phyloP scores from a whole-genome alignment of 2,797 vertebrate genomes.

The Microctenopoma stevenorrisi region DNA sequence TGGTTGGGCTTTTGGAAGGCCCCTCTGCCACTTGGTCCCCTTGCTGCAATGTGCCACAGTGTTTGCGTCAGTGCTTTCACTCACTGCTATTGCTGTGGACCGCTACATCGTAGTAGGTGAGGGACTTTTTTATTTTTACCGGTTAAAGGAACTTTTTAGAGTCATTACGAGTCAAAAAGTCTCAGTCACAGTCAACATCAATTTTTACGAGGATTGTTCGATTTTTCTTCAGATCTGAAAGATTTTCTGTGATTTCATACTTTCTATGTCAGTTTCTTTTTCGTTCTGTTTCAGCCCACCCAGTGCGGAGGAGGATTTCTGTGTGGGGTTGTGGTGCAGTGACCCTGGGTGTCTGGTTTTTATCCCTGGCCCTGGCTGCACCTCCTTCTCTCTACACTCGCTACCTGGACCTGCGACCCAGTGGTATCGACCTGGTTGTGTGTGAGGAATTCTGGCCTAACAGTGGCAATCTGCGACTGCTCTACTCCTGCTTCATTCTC shows the following conservation, averaged over 20 bases:
- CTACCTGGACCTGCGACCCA: constrained; percentile 82
- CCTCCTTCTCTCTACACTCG: constrained; percentile 79
- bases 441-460: constrained; percentile 87
- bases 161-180: no score
- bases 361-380: constrained; percentile 81
- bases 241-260: no score
- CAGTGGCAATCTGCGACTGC: constrained; percentile 74
- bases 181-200: neutral
- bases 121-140: neutral
- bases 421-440: constrained; percentile 80
- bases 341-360: constrained; percentile 78
- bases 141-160: neutral
- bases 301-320: constrained; percentile 81
- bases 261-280: neutral
- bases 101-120: constrained; percentile 85
- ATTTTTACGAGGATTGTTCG: neutral
- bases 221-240: constrained; percentile 1
- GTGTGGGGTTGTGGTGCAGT: constrained; percentile 77
- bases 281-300: constrained; percentile 74
- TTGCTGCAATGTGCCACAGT: constrained; percentile 85
- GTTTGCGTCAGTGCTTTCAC: constrained; percentile 85
- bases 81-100: constrained; percentile 87
- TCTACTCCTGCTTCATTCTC: constrained; percentile 83
- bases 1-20: constrained; percentile 84
- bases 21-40: constrained; percentile 83